Base-by-base conservation (phyloP, 2,888 invertebrate genomes). In the Himalopsyche tibetana region DNA sequence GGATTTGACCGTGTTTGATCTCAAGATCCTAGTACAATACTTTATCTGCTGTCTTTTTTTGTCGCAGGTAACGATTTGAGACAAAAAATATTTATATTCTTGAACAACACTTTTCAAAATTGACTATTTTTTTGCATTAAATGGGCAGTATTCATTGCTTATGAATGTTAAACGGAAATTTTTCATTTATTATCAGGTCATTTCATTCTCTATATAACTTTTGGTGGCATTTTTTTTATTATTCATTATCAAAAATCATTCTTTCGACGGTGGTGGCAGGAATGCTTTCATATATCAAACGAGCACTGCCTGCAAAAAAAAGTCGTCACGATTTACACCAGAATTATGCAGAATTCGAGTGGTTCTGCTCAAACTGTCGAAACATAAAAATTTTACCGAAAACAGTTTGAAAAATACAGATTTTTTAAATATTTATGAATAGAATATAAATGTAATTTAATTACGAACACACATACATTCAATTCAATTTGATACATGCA, bases 251-350 rank as follows among this genome's bases (percentile, higher is more conserved):
- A 56, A n/a, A 63, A 69, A 69, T 69, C 69, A 69, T 69, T 28
- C 8, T 19, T 28, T 1, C 5, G 9, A 8, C 28, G 15, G 38
- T 15, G 74, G 74, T 74, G 36, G 74, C 74, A 74, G 74, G 36
- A 69, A 74, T 74, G 36, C 63, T 11, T 19, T 51, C 51, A 63
- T 28, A 28, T 63, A 19, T 63, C 28, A 74, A 11, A 74, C 15
- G 11, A 74, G 36, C 74, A 74, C 74, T 74, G 74, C 74, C 74
- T 74, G 74, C 11, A 28, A 74, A 12, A 12, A 9, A 74, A n/a
- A 12, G 15, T 36, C 12, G 38, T 74, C 36, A 74, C 74, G 4
- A 38, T 74, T 12, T 63, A 51, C 51, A 63, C 5, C 63, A 74
- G 1, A 74, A 69, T 69, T 12, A 36, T 56, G 6, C 12, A 36